Evolutionary conservation across 2,113 vertebrate species (phyloP).

Genomic region (Meleagris gallopavo): DNA sequence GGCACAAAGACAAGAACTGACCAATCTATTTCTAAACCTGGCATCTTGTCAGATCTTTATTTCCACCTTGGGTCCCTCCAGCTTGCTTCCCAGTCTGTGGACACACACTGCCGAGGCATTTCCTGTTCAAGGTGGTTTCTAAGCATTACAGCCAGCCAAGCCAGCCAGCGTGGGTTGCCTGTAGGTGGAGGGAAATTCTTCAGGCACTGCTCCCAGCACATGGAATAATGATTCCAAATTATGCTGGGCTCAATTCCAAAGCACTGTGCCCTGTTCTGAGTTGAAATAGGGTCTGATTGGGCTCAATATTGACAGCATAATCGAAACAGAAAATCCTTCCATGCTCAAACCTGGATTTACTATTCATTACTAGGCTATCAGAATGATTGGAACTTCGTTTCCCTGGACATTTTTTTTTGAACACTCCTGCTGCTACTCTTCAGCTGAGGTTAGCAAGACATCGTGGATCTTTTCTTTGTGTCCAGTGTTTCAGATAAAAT

Average conservation of each 20-base stretch:
- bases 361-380: not conserved
- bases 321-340: not conserved
- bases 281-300: conserved; percentile 47
- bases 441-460: not conserved
- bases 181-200: conserved; percentile 77
- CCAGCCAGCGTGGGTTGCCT: conserved; percentile 71
- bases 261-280: conserved; percentile 41
- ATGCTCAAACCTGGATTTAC: not conserved
- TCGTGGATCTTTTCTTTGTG: not conserved
- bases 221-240: conserved; percentile 56
- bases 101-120: conserved; percentile 74
- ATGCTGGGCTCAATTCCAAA: conserved; percentile 55
- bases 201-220: conserved; percentile 70
- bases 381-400: not conserved
- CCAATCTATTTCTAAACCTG: conserved; percentile 61
- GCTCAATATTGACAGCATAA: conserved; percentile 29
- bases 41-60: conserved; percentile 62
- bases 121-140: conserved; percentile 78
- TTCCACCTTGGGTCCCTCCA: conserved; percentile 67
- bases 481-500: not conserved
- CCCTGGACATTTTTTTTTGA: not conserved
- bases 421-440: not conserved
- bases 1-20: conserved; percentile 62
- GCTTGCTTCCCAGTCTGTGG: conserved; percentile 63
- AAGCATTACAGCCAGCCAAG: conserved; percentile 51